A percentile compares a stretch with the other conserved stretches of the same genome.
Evolutionary conservation across 2,888 invertebrate species (phyloP).

Genomic region (Oscheius sp.): DNA sequence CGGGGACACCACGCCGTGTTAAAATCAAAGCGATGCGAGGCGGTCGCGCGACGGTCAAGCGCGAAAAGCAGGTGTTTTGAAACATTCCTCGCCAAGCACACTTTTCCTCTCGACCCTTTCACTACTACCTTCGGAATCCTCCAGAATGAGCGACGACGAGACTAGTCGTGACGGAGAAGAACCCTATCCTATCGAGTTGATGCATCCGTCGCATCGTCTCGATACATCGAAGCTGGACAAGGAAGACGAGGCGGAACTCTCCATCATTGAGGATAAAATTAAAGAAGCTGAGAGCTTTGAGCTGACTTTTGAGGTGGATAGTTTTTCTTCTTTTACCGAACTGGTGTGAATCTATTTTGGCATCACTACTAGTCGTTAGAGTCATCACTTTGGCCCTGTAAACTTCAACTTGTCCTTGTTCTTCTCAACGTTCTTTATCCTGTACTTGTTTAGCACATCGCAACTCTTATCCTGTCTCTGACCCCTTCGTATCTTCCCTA

Average conservation of each 20-base stretch:
- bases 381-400: no score
- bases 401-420: no score
- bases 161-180: slow-evolving; percentile 1
- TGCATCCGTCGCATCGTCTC: neutral
- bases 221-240: slow-evolving; percentile 2
- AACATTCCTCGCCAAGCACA: neutral
- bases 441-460: no score
- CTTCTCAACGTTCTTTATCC: no score
- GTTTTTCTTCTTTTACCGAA: neutral
- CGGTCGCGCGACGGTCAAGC: neutral
- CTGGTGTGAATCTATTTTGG: no score
- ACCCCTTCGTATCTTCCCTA: no score
- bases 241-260: slow-evolving; percentile 11
- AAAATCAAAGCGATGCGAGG: slow-evolving; percentile 1
- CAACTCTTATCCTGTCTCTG: no score
- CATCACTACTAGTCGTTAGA: no score
- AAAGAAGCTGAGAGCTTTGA: slow-evolving; percentile 36
- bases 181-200: neutral
- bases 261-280: slow-evolving; percentile 11
- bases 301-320: slow-evolving; percentile 24
- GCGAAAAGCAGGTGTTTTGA: slow-evolving; percentile 5
- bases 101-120: neutral
- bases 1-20: slow-evolving; percentile 2
- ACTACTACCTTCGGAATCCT: neutral
- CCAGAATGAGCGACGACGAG: slow-evolving; percentile 18